Evolutionary conservation across 1,140 invertebrate genomes (phyloP).

Genomic region (Chironomus tepperi): DNA sequence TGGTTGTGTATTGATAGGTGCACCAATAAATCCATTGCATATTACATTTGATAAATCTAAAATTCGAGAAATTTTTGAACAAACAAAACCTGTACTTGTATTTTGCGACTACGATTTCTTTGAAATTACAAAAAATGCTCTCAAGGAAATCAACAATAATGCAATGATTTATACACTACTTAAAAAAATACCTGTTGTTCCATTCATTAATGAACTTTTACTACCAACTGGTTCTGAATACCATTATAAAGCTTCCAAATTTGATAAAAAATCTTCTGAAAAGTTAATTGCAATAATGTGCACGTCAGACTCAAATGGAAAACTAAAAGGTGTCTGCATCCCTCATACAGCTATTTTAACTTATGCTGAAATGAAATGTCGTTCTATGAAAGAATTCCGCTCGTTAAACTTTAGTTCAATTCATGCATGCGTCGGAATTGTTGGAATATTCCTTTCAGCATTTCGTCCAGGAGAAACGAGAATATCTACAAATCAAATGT

Average conservation of each 20-base stretch:
- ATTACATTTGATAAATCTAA: slow-evolving; percentile 26
- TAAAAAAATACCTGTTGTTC: background rate
- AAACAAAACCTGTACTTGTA: slow-evolving; percentile 35
- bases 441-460: slow-evolving; percentile 30
- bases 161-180: background rate
- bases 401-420: slow-evolving; percentile 32
- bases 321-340: slow-evolving; percentile 67
- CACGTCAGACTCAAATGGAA: slow-evolving; percentile 66
- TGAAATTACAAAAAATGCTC: slow-evolving; percentile 28
- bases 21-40: slow-evolving; percentile 35
- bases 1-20: slow-evolving; percentile 32
- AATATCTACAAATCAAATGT: slow-evolving; percentile 33
- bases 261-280: slow-evolving; percentile 30
- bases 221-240: slow-evolving; percentile 20
- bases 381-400: background rate
- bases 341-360: slow-evolving; percentile 45
- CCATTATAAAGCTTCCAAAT: background rate
- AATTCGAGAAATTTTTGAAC: slow-evolving; percentile 34
- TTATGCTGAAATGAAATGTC: background rate
- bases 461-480: slow-evolving; percentile 31
- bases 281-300: slow-evolving; percentile 40
- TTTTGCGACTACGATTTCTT: slow-evolving; percentile 37
- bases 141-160: slow-evolving; percentile 26
- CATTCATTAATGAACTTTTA: slow-evolving; percentile 25
- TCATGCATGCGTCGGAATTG: slow-evolving; percentile 36